These are phyloP conservation scores for Reticulitermes speratus DNA, from an alignment of 1,140 invertebrate species.

Conservation along the genomic window DNA sequence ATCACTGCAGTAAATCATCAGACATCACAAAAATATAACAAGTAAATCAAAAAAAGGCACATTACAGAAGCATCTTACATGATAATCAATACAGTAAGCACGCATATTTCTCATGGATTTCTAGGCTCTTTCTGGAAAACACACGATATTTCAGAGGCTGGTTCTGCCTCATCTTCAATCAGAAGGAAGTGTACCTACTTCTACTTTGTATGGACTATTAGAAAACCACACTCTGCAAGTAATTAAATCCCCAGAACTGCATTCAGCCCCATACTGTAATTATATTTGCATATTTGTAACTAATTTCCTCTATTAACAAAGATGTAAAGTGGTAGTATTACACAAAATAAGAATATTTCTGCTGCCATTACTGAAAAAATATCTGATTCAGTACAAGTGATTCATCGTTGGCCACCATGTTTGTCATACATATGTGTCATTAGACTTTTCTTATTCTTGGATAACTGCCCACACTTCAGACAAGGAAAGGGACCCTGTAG, in stretches of 20 bases:
- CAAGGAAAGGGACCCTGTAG: conserved; percentile 37
- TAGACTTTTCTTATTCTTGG: conserved; percentile 38
- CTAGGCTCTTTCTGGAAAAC: no score
- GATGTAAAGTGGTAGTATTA: no score
- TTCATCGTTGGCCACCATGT: background rate
- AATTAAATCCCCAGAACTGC: background rate
- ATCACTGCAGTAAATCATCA: no score
- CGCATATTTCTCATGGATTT: no score
- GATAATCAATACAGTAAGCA: no score
- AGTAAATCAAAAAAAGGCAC: no score
- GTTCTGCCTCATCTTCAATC: no score
- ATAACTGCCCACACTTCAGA: conserved; percentile 36
- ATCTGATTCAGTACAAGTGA: background rate
- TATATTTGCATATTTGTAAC: background rate
- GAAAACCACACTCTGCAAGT: background rate
- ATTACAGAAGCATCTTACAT: no score
- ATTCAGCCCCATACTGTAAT: background rate
- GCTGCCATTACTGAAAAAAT: background rate
- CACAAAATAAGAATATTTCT: no score
- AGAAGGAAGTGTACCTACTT: no score
- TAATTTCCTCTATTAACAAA: background rate
- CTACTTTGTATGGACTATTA: background rate
- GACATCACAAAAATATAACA: no score
- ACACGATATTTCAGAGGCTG: no score
- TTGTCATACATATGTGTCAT: conserved; percentile 37